Evolutionary conservation across 2,888 invertebrate genomes (phyloP).

Genomic region (Himalopsyche japonica): DNA sequence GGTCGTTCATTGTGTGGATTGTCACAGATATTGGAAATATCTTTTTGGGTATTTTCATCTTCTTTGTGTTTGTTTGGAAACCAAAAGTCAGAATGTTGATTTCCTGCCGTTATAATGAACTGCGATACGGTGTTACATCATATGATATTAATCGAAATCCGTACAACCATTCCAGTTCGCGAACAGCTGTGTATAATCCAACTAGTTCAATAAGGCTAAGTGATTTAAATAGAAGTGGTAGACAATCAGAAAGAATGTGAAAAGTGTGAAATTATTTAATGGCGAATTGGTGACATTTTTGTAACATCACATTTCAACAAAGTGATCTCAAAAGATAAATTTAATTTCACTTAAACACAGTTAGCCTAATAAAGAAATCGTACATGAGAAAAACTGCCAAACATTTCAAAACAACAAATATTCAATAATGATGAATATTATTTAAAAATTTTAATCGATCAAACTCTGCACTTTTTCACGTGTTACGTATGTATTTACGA

Average conservation of each 20-base stretch:
- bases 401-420: too few species aligned
- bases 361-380: too few species aligned
- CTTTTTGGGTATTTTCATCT: slow-evolving; percentile 63
- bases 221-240: not conserved
- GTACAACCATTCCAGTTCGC: not conserved
- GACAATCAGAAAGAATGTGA: not conserved
- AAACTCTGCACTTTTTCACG: too few species aligned
- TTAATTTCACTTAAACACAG: too few species aligned
- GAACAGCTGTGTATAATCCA: not conserved
- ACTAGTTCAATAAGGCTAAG: not conserved
- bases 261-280: not conserved
- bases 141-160: not conserved
- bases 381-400: too few species aligned
- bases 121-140: not conserved
- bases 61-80: slow-evolving; percentile 66
- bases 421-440: too few species aligned
- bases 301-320: not conserved
- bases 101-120: slow-evolving; percentile 49
- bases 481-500: too few species aligned
- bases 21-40: slow-evolving; percentile 62
- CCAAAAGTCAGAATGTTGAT: slow-evolving; percentile 57
- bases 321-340: too few species aligned
- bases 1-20: slow-evolving; percentile 57
- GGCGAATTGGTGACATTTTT: not conserved
- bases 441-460: too few species aligned